Evolutionary conservation across 2,797 vertebrate genomes (phyloP).

Genomic region (Hirundo rustica): DNA sequence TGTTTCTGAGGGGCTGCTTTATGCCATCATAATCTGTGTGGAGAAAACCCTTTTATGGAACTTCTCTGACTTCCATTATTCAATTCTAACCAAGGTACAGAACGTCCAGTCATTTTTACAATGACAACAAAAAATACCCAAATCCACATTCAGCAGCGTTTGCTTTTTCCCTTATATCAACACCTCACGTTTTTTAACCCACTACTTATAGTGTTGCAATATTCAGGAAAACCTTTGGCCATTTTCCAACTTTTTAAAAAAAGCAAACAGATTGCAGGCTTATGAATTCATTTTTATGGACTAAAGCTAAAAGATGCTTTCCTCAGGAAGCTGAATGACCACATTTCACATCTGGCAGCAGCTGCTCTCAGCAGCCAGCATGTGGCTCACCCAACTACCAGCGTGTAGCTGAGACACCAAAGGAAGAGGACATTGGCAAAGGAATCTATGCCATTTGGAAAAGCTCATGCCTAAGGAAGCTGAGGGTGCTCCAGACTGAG

Average conservation of each 20-base stretch:
- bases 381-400: background rate
- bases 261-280: background rate
- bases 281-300: background rate
- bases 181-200: background rate
- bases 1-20: background rate
- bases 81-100: background rate
- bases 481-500: background rate
- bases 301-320: background rate
- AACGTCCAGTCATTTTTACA: background rate
- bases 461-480: background rate
- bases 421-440: background rate
- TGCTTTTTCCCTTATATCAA: background rate
- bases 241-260: background rate
- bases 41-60: background rate
- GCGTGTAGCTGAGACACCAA: background rate
- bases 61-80: background rate
- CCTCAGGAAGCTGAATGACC: background rate
- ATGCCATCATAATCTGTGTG: background rate
- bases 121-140: background rate
- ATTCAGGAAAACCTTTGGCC: background rate
- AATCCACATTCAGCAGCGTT: background rate
- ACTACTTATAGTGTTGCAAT: background rate
- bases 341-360: background rate
- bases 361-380: background rate
- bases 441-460: background rate